Percentiles rank a stretch among this genome's conserved stretches.
phyloP scores from a whole-genome alignment of 1,140 invertebrate species.

The Papilio polyxenes region DNA sequence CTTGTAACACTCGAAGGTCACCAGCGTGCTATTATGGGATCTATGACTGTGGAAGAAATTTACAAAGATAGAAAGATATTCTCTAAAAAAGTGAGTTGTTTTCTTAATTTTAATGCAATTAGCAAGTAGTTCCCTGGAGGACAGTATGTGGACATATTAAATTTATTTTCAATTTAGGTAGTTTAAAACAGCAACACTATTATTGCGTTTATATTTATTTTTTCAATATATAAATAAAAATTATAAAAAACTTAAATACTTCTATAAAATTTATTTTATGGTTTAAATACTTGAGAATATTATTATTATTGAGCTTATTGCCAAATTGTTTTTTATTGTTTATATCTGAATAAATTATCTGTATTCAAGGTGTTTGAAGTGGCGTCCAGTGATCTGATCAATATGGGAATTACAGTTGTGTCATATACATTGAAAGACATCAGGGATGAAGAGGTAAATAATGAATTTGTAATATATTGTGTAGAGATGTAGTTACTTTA shows the following conservation, averaged over 20 bases:
- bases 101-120: not conserved
- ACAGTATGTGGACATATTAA: too few relatives aligned
- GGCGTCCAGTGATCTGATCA: slow-evolving; percentile 96
- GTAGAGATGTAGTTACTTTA: not conserved
- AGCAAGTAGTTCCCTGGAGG: too few relatives aligned
- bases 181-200: too few relatives aligned
- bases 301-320: too few relatives aligned
- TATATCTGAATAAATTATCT: slow-evolving; percentile 10
- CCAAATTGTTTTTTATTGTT: not conserved
- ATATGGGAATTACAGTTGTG: slow-evolving; percentile 99
- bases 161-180: too few relatives aligned
- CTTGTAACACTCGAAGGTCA: slow-evolving; percentile 98
- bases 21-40: slow-evolving; percentile 98
- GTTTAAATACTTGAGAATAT: too few relatives aligned
- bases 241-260: too few relatives aligned
- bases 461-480: slow-evolving; percentile 4
- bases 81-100: slow-evolving; percentile 88
- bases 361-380: slow-evolving; percentile 90
- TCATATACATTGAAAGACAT: slow-evolving; percentile 99
- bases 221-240: too few relatives aligned
- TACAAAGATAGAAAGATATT: slow-evolving; percentile 99
- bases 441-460: slow-evolving; percentile 95
- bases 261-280: too few relatives aligned
- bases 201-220: too few relatives aligned
- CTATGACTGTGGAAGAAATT: slow-evolving; percentile 99